Conservation (phyloP, 2,888 invertebrate species). For the Athalia circularis region DNA sequence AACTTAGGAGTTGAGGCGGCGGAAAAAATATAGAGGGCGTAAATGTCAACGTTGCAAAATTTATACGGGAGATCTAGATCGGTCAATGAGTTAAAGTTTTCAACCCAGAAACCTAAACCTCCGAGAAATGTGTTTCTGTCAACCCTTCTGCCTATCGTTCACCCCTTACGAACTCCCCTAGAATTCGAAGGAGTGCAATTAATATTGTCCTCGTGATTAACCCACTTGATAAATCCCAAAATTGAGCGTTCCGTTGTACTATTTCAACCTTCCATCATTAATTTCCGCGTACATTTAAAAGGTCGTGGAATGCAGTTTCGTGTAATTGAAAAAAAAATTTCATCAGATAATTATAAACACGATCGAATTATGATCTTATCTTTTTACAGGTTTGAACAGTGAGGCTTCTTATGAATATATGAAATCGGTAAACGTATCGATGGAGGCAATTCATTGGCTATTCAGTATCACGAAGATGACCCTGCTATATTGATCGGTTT, state of each 20-base stretch:
- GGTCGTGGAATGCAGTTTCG: too few species aligned
- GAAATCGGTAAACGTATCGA: constrained; percentile 30
- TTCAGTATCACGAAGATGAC: constrained; percentile 29
- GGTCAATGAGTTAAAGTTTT: constrained; percentile 36
- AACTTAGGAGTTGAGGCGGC: too few species aligned
- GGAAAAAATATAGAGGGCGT: too few species aligned
- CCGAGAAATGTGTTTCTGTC: constrained; percentile 23
- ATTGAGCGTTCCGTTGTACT: not conserved
- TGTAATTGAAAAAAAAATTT: too few species aligned
- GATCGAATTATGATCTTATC: too few species aligned
- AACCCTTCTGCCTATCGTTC: not conserved
- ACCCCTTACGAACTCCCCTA: not conserved
- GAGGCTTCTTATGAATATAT: constrained; percentile 29
- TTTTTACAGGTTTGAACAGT: too few species aligned
- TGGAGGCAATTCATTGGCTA: constrained; percentile 37
- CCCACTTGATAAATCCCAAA: not conserved
- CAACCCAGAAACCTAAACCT: constrained; percentile 1
- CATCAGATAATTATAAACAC: too few species aligned
- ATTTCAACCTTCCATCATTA: not conserved
- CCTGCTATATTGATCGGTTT: constrained; percentile 21
- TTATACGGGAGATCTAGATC: constrained; percentile 11
- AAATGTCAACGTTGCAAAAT: too few species aligned
- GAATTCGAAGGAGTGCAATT: not conserved
- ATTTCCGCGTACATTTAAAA: not conserved
- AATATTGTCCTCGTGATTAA: constrained; percentile 8